These are phyloP conservation scores for Leptopterna dolabrata DNA, from an alignment of 2,888 invertebrate genomes.

Conservation along the genomic window DNA sequence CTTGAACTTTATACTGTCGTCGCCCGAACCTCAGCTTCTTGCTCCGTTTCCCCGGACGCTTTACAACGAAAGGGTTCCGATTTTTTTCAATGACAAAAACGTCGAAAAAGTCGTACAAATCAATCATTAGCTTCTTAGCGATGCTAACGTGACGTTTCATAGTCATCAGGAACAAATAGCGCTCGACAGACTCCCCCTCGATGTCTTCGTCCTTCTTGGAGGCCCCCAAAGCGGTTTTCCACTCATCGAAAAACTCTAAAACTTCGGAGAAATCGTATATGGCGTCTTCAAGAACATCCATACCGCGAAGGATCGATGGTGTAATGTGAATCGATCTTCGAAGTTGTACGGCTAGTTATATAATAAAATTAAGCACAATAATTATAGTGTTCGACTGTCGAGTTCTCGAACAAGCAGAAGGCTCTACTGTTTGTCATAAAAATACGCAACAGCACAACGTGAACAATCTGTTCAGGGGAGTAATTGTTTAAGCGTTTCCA, in stretches of 20 bases:
- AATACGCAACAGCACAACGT: too few relatives aligned
- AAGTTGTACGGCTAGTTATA: too few relatives aligned
- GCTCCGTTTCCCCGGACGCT: not conserved
- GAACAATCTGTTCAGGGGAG: too few relatives aligned
- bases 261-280: conserved; percentile 2
- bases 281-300: conserved; percentile 40
- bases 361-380: too few relatives aligned
- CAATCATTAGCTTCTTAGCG: conserved; percentile 4
- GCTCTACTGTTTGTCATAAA: too few relatives aligned
- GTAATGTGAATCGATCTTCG: too few relatives aligned
- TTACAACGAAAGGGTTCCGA: conserved; percentile 7
- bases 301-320: not conserved
- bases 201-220: not conserved
- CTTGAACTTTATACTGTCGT: not conserved
- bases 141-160: conserved; percentile 38
- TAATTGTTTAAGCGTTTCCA: too few relatives aligned
- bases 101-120: conserved; percentile 31
- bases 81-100: conserved; percentile 34
- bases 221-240: not conserved
- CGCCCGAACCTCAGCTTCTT: conserved; percentile 21
- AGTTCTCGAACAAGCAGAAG: too few relatives aligned
- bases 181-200: not conserved
- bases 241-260: conserved; percentile 26
- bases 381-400: too few relatives aligned
- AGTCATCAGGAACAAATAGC: not conserved